Base-by-base conservation (phyloP, 1,140 invertebrate genomes). In the Steinernema khuongi region DNA sequence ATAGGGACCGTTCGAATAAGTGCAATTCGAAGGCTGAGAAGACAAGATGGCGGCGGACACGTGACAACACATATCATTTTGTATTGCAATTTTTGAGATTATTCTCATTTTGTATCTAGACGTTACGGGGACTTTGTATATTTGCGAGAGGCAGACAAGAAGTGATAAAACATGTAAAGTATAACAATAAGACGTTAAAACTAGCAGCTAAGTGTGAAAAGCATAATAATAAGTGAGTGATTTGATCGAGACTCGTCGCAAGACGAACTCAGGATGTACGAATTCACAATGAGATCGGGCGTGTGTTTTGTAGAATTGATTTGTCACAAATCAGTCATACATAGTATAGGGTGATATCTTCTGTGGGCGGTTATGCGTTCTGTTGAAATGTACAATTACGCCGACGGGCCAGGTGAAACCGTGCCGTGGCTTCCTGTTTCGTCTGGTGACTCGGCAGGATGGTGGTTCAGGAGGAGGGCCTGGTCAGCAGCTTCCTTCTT, bases 401-500 rank as follows among this genome's bases (percentile, higher is more conserved):
- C 50, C 22, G 50, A 60, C 4, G 50, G 50, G 19, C 50, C 50
- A 11, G 50, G 50, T 4, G 50, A 60, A 22, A n/a, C 50, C 50
- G 50, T 22, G 26, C 22, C 26, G 50, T 60, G 50, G 19, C 50
- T 60, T 14, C 50, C 50, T 14, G 50, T 17, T 4, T 60, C 50
- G 50, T 60, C 50, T 4, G 50, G 50, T 4, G 50, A 60, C 2
- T 60, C 50, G 11, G 22, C 50, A 22, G 50, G 7, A 22, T 60
- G 50, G 50, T 60, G 50, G 19, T 60, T 60, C 14, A 60, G 50
- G 50, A 60, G 50, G 19, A 77, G 30, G 1, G 77, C 77, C 68
- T 81, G 80, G 41, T 98, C 96, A 1, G 95, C 96, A 0, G 96
- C 95, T 88, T 98, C 94, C 86, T 95, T 95, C 90, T 99, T 99